These are phyloP conservation scores for Corythornis leucogaster DNA, from an alignment of 2,797 vertebrate species.

Conservation along the genomic window DNA sequence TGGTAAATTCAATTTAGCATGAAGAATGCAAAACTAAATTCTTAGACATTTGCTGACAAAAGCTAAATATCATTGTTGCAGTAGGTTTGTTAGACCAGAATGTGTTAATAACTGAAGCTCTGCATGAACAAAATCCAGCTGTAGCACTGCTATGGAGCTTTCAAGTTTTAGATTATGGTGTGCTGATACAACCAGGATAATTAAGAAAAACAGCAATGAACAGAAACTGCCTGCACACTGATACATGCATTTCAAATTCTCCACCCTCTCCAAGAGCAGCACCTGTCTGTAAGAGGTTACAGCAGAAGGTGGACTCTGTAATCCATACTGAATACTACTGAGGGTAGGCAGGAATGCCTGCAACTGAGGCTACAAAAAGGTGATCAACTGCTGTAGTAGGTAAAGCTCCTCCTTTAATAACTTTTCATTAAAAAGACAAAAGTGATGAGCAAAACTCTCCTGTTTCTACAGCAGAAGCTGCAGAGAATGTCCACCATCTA, in stretches of 20 bases:
- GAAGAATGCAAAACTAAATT: not conserved
- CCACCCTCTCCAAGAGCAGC: not conserved
- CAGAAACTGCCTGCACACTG: fast-evolving
- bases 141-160: not conserved
- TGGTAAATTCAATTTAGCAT: not conserved
- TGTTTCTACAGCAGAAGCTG: not conserved
- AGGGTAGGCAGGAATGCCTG: not conserved
- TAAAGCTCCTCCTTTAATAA: too few species aligned
- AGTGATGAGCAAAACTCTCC: fast-evolving
- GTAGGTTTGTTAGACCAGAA: not conserved
- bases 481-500: not conserved
- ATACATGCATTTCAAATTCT: not conserved
- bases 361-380: not conserved
- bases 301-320: not conserved
- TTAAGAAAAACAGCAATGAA: not conserved
- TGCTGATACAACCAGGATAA: not conserved
- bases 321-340: fast-evolving
- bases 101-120: not conserved
- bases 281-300: not conserved
- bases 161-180: fast-evolving
- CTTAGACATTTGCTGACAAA: not conserved
- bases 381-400: fast-evolving
- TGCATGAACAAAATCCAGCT: not conserved
- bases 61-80: not conserved
- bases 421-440: not conserved